phyloP scores from a whole-genome alignment of 2,888 invertebrate species.

The Drosophila tanythrix region DNA sequence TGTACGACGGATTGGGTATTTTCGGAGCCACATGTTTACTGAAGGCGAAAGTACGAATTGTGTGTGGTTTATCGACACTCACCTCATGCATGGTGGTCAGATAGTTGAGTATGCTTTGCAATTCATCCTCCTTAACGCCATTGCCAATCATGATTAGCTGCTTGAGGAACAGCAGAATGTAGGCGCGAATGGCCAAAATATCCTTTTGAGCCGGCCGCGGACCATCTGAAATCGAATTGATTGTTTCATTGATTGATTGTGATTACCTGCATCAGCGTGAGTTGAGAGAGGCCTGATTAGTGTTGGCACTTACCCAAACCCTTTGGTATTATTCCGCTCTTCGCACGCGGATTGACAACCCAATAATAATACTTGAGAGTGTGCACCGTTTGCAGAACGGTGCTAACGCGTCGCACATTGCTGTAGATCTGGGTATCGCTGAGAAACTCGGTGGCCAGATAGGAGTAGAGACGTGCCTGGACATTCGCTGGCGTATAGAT shows the following conservation, averaged over 20 bases:
- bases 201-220: conserved; percentile 97
- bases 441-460: conserved; percentile 99
- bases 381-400: conserved; percentile 98
- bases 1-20: background rate
- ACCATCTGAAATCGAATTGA: conserved; percentile 88
- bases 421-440: conserved; percentile 99
- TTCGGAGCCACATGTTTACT: background rate
- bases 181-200: conserved; percentile 96
- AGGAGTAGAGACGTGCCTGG: conserved; percentile 97
- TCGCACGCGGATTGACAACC: conserved; percentile 97
- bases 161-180: conserved; percentile 97
- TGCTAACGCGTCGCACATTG: conserved; percentile 97
- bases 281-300: accelerated
- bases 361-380: conserved; percentile 99
- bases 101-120: conserved; percentile 99
- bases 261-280: background rate
- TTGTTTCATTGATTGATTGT: background rate
- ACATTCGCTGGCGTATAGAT: conserved; percentile 98
- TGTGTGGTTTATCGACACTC: conserved; percentile 65
- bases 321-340: conserved; percentile 97
- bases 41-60: background rate
- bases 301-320: conserved; percentile 91
- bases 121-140: conserved; percentile 98
- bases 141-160: conserved; percentile 98
- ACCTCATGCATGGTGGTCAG: conserved; percentile 99